phyloP scores from a whole-genome alignment of 2,888 invertebrate species.

The Ypsolopha scabrella region DNA sequence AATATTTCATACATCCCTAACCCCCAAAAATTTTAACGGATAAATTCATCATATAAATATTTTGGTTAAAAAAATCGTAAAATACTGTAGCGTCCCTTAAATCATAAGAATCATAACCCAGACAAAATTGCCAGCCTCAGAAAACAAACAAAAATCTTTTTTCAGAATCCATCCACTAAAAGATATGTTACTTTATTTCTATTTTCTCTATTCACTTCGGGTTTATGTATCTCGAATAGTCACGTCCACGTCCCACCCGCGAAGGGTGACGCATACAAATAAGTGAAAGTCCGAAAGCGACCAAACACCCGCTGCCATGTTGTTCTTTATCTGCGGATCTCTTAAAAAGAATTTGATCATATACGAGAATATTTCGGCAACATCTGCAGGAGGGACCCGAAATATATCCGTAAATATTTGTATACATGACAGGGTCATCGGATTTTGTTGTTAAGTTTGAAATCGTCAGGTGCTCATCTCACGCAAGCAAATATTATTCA shows the following conservation, averaged over 20 bases:
- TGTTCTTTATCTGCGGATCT: constrained; percentile 65
- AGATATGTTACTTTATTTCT: constrained; percentile 69
- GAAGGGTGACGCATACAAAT: constrained; percentile 68
- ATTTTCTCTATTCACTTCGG: constrained; percentile 69
- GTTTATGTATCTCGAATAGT: constrained; percentile 71
- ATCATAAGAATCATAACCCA: constrained; percentile 4
- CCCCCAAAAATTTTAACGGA: too few relatives aligned
- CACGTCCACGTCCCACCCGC: constrained; percentile 55
- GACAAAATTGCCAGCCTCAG: constrained; percentile 7
- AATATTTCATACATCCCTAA: too few relatives aligned
- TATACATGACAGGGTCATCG: not conserved
- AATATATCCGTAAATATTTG: constrained; percentile 55
- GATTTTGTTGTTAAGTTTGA: not conserved
- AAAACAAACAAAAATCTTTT: constrained; percentile 24
- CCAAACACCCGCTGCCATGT: constrained; percentile 57
- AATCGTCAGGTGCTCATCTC: too few relatives aligned
- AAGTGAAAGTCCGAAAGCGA: constrained; percentile 64
- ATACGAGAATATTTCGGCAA: constrained; percentile 66
- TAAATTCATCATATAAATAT: too few relatives aligned
- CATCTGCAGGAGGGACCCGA: constrained; percentile 63
- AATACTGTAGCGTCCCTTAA: not conserved
- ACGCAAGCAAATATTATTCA: not conserved
- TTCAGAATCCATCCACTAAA: constrained; percentile 59
- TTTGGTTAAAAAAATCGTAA: too few relatives aligned
- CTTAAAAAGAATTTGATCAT: constrained; percentile 66